Conservation (phyloP, 1,140 invertebrate species). For the Caerostris darwini region DNA sequence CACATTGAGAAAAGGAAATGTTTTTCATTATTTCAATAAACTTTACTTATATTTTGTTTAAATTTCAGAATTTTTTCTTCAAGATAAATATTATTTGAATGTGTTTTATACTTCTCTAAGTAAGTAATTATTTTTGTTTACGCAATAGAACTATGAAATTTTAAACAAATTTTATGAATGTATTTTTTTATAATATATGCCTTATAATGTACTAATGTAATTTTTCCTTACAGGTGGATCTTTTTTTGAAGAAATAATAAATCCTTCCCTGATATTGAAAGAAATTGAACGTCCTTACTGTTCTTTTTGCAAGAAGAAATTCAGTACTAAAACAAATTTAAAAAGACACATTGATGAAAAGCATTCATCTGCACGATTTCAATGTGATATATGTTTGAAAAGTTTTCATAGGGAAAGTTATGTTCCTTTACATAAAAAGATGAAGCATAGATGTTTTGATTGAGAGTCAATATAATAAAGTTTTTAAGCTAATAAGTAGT, state of each 20-base stretch:
- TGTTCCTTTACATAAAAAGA: conserved; percentile 24
- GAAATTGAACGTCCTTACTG: not conserved
- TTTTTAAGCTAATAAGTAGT: no score
- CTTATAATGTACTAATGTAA: not conserved
- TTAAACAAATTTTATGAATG: no score
- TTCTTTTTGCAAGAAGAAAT: conserved; percentile 18
- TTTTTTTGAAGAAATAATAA: not conserved
- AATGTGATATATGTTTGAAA: conserved; percentile 51
- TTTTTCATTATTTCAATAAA: no score
- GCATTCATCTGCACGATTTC: not conserved
- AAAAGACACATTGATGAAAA: conserved; percentile 68
- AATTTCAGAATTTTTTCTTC: no score
- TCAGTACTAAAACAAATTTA: conserved; percentile 52
- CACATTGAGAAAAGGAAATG: no score
- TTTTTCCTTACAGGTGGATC: not conserved
- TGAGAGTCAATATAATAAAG: not conserved
- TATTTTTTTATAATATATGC: no score
- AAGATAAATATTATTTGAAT: no score
- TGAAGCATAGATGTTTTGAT: not conserved
- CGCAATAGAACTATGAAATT: no score
- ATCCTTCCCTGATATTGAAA: not conserved
- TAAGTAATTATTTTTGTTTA: no score
- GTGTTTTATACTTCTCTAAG: no score
- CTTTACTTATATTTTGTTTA: no score
- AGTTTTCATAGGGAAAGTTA: conserved; percentile 25